Evolutionary conservation across 2,113 vertebrate species (phyloP).

Genomic region (Nibea coibor): DNA sequence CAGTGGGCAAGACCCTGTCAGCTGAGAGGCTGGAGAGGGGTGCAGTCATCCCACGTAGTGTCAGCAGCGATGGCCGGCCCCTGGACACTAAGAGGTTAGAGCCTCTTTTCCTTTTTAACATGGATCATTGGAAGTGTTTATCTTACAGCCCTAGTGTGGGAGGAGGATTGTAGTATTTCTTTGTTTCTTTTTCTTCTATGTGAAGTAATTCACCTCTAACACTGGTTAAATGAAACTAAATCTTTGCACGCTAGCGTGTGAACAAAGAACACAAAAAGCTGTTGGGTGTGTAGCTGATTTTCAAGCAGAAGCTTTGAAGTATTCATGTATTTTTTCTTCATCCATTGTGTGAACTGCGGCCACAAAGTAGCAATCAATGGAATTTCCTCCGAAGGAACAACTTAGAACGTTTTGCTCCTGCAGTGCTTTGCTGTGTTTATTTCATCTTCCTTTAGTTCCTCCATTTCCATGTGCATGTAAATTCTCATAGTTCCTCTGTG

Average conservation of each 20-base stretch:
- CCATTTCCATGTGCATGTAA: neutral
- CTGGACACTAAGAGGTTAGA: slow-evolving; percentile 91
- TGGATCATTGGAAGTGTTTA: neutral
- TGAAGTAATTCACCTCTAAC: neutral
- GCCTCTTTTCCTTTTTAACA: neutral
- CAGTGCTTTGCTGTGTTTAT: slow-evolving; percentile 32
- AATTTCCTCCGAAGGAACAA: slow-evolving; percentile 38
- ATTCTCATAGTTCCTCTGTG: slow-evolving; percentile 24
- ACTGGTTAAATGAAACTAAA: neutral
- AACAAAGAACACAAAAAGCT: neutral
- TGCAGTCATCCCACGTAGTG: slow-evolving; percentile 93
- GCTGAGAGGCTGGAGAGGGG: slow-evolving; percentile 89
- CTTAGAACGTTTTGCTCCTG: slow-evolving; percentile 4
- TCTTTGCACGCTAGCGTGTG: neutral
- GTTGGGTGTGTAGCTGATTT: neutral
- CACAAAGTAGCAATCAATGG: slow-evolving; percentile 16
- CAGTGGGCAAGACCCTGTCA: slow-evolving; percentile 88
- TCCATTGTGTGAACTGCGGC: slow-evolving; percentile 17
- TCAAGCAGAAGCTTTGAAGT: neutral
- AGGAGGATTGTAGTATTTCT: neutral
- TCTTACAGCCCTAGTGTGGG: neutral
- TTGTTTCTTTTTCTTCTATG: neutral
- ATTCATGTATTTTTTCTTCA: neutral
- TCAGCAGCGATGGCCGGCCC: slow-evolving; percentile 96
- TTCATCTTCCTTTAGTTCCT: slow-evolving; percentile 12